Evolutionary conservation across 2,888 invertebrate genomes (phyloP), one percentile per base, ranked within the genome.

Genomic region (Malachius bipustulatus): DNA sequence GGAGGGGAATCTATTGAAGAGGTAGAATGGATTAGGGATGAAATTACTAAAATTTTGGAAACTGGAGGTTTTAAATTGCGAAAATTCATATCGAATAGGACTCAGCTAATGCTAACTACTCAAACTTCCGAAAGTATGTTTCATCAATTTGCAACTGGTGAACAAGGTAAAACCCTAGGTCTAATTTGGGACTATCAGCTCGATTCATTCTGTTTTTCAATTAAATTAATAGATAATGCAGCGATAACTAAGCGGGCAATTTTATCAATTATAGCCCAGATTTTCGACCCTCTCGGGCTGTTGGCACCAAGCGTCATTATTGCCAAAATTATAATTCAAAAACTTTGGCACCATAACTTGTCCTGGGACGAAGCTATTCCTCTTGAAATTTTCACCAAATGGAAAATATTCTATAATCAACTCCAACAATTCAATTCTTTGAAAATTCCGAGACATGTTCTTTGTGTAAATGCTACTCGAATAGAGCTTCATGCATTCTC

Each of bases 281-380:
- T 35, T 4, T 35, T 35, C 26, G 35, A 35, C 26, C 35, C 35
- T 1, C n/a, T 35, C 4, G 35, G 35, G 4, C 8, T 36, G 4
- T n/a, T 32, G 4, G 27, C 27, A 2, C 32, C 36, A 8, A 16
- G 27, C 14, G 29, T 32, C 4, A 32, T 36, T 10, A 15, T 12
- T 9, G 36, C 36, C n/a, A 36, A 36, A 27, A 24, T 32, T 26
- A 26, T 32, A 10, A 12, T 36, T 4, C 32, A 32, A 26, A 10
- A 16, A 9, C 6, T 36, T 11, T 32, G 36, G 32, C 11, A 13
- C n/a, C 12, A 29, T n/a, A 35, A 35, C 16, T 15, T 12, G 19
- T 15, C n/a, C 8, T 34, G 27, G 27, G 34, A 34, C 14, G 27
- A 34, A 6, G 10, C 27, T 2, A 4, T 34, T n/a, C 14, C 34